A percentile compares a stretch with the other conserved stretches of the same genome.
These are phyloP conservation scores for Gopherus flavomarginatus DNA, from an alignment of 2,113 vertebrate species.

Conservation along the genomic window DNA sequence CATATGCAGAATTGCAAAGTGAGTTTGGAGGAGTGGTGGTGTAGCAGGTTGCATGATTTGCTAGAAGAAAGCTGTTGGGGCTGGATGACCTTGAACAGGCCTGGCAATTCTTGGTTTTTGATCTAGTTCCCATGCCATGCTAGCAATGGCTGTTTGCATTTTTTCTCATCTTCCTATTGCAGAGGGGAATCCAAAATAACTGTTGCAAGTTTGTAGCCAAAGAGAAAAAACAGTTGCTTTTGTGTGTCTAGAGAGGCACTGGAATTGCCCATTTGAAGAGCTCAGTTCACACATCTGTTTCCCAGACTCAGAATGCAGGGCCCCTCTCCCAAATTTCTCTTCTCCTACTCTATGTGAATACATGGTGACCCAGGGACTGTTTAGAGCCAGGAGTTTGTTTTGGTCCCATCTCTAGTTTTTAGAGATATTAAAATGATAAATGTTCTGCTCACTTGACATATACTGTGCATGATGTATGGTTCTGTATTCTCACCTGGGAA, in stretches of 20 bases:
- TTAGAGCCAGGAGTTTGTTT: neutral
- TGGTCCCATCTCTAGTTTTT: neutral
- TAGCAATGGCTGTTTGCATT: conserved; percentile 11
- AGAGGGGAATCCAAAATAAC: conserved; percentile 56
- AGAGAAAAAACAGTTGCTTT: neutral
- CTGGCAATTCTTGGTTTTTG: neutral
- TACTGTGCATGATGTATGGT: neutral
- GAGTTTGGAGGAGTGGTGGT: neutral
- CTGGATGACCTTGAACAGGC: neutral
- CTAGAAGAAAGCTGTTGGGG: neutral
- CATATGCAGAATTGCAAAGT: neutral
- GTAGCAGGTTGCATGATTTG: no score
- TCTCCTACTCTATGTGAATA: neutral
- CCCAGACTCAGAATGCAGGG: neutral
- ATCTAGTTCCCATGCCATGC: neutral
- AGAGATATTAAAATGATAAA: neutral
- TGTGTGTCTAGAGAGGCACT: neutral
- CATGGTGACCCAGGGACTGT: neutral
- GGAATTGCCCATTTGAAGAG: neutral
- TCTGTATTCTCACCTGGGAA: neutral
- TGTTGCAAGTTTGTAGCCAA: conserved; percentile 25
- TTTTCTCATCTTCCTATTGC: neutral
- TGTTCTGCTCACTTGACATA: neutral
- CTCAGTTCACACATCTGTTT: neutral
- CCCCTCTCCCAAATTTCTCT: neutral